Percentiles rank a stretch among this genome's conserved stretches.
Evolutionary conservation across 2,888 invertebrate species (phyloP).

Genomic region (Camponotus fellah): DNA sequence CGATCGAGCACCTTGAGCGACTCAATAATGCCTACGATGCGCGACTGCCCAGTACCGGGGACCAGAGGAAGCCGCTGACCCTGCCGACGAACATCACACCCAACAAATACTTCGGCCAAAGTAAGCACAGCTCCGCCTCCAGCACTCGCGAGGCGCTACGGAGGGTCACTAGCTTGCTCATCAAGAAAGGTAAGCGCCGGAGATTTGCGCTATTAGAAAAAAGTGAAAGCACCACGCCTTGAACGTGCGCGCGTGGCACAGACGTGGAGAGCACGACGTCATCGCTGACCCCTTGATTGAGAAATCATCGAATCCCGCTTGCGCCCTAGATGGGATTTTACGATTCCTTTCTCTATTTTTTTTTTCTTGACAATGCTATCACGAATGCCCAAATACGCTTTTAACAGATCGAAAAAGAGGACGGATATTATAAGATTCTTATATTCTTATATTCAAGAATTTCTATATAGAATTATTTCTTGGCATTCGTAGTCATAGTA

Average conservation of each 20-base stretch:
- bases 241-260: constrained; percentile 35
- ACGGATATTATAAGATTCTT: not conserved
- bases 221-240: constrained; percentile 57
- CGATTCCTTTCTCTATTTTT: not conserved
- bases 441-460: not conserved
- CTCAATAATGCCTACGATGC: constrained; percentile 86
- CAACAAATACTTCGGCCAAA: constrained; percentile 91
- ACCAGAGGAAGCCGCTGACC: constrained; percentile 93
- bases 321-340: constrained; percentile 2
- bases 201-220: constrained; percentile 75
- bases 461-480: not conserved
- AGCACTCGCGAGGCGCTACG: constrained; percentile 92
- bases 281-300: not conserved
- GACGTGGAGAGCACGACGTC: constrained; percentile 50
- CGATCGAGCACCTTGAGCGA: constrained; percentile 94
- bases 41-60: constrained; percentile 86
- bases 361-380: constrained; percentile 15
- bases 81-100: constrained; percentile 95
- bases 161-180: constrained; percentile 95
- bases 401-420: too few species aligned
- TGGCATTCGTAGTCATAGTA: not conserved
- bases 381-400: not conserved
- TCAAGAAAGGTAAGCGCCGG: constrained; percentile 91
- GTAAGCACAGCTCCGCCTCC: constrained; percentile 91
- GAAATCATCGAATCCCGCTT: not conserved